Base-by-base conservation (phyloP, 2,888 invertebrate species). In the Aphidoletes aphidimyza region DNA sequence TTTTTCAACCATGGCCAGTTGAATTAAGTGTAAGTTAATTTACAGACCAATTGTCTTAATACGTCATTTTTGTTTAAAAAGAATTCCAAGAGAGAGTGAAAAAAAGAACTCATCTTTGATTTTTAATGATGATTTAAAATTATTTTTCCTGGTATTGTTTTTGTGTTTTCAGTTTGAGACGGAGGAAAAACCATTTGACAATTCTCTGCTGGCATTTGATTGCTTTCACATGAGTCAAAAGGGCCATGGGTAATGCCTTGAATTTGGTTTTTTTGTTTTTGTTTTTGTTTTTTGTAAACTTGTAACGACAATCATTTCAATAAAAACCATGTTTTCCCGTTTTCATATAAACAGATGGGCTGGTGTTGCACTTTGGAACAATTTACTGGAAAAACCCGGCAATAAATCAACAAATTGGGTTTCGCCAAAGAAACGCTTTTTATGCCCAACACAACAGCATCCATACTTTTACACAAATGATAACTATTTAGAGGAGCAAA, bases 211-310 rank as follows among this genome's bases (percentile, higher is more conserved):
- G 42, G 90, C 92, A 0, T 87, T 87, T 22, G 93, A 93, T 87
- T 92, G 92, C 87, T 92, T 92, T 86, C 92, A 93, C 86, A 88
- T 92, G 81, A 92, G 91, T 86, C 92, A 92, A 87, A 92, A 91
- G 87, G 89, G 89, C 84, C 90, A 92, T 86, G 91, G 92, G 59
- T 88, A 88, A 89, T 91, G 47, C 34, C n/a, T 47, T 19, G 6
- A 26, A n/a, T 30, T 49, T 49, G 26, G 3, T 49, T 34, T 5
- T 54, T 49, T 47, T 47, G 8, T 22, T 8, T 69, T 69, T 30
- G 34, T 69, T 69, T 69, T 6, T 17, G 30, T 8, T 69, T 11
- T 22, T 30, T 30, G 22, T 8, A 39, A 39, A 39, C 11, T 39
- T 39, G 17, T 45, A 14, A 45, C 45, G 14, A 45, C 45, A 45